Percentiles rank a stretch among this genome's conserved stretches.
Evolutionary conservation across 1,140 invertebrate genomes (phyloP).

Genomic region (Asobara japonica): DNA sequence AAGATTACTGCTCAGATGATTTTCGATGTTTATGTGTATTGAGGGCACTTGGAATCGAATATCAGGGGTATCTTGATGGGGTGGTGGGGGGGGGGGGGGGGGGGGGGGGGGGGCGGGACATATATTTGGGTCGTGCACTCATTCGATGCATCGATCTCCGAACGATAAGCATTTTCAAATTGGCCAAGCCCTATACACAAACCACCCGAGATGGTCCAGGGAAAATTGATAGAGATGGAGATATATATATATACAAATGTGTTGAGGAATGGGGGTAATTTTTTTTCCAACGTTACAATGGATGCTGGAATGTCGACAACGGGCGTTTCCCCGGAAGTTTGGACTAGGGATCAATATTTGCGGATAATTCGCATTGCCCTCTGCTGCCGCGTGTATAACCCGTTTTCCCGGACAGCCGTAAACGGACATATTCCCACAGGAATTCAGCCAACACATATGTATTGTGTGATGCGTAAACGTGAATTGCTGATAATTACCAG

Average conservation of each 20-base stretch:
- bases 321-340: slow-evolving; percentile 22
- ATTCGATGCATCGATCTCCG: background rate
- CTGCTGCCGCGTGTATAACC: background rate
- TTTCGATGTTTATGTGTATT: slow-evolving; percentile 1
- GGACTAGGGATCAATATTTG: slow-evolving; percentile 27
- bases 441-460: background rate
- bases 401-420: slow-evolving; percentile 4
- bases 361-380: slow-evolving; percentile 22
- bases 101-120: background rate
- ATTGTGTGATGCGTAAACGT: background rate
- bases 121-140: slow-evolving; percentile 14
- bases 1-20: background rate
- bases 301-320: slow-evolving; percentile 6
- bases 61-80: background rate
- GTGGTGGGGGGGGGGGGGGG: too few species aligned
- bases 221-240: background rate
- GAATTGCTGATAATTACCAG: slow-evolving; percentile 1
- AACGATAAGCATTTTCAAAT: slow-evolving; percentile 12
- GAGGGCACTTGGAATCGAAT: background rate
- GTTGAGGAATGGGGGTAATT: background rate
- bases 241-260: background rate
- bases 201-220: background rate
- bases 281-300: slow-evolving; percentile 10
- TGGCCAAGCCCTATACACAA: background rate
- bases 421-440: background rate